Conservation (phyloP, 2,888 invertebrate genomes). For the Eledone cirrhosa region DNA sequence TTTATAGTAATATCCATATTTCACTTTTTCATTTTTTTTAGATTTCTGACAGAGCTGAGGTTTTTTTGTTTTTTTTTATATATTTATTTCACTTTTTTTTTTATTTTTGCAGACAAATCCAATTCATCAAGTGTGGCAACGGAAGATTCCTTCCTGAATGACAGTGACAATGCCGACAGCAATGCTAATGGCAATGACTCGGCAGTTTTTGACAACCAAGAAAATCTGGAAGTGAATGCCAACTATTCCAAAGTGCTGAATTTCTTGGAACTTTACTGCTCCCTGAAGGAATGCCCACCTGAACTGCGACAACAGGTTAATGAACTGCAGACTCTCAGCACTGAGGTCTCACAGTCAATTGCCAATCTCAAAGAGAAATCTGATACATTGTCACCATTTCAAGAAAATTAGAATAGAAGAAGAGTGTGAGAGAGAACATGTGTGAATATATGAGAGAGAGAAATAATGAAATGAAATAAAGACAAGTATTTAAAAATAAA, state of each 20-base stretch:
- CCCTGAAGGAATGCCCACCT: conserved; percentile 14
- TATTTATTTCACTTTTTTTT: not conserved
- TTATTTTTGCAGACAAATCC: conserved; percentile 18
- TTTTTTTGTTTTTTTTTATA: not conserved
- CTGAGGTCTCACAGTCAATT: conserved; percentile 22
- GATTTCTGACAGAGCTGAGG: too few species aligned
- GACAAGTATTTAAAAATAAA: too few species aligned
- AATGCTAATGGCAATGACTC: conserved; percentile 11
- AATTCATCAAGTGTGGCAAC: conserved; percentile 4
- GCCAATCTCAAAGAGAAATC: conserved; percentile 7
- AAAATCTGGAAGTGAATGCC: conserved; percentile 20
- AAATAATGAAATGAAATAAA: too few species aligned
- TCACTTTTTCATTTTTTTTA: not conserved
- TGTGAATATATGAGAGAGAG: too few species aligned
- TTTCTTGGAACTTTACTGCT: conserved; percentile 9
- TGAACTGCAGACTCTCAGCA: conserved; percentile 9
- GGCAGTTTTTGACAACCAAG: not conserved
- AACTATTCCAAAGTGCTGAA: conserved; percentile 18
- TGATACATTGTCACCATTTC: not conserved
- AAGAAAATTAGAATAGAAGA: not conserved
- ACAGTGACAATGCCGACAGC: not conserved
- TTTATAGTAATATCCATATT: too few species aligned
- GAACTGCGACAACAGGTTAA: conserved; percentile 8
- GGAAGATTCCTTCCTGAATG: conserved; percentile 12
- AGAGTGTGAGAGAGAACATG: not conserved